phyloP scores from a whole-genome alignment of 2,113 vertebrate species.

The Connochaetes taurinus region DNA sequence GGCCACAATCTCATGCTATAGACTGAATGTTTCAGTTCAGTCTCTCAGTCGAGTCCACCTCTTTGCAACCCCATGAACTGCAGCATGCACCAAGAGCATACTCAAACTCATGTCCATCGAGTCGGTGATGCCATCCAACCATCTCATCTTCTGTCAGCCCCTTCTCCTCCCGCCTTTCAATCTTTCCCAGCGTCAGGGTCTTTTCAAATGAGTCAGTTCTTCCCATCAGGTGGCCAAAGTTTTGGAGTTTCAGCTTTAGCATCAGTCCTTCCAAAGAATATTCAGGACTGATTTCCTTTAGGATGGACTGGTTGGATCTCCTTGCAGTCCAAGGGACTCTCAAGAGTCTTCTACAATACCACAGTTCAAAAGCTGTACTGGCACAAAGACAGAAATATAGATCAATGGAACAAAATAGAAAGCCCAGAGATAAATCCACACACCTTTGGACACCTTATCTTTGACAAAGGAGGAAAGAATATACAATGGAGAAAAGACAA shows the following conservation, averaged over 20 bases:
- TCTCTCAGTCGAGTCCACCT: accelerated
- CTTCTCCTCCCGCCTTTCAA: neutral
- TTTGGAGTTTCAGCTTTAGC: neutral
- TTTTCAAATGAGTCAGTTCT: neutral
- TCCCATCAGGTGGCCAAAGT: neutral
- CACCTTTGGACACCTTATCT: no score
- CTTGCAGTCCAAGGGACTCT: neutral
- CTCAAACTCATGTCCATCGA: neutral
- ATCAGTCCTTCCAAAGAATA: neutral
- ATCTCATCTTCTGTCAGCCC: neutral
- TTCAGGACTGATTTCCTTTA: neutral
- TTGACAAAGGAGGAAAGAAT: no score
- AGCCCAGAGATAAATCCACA: no score
- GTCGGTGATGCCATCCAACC: neutral
- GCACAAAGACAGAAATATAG: no score
- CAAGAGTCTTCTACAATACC: neutral
- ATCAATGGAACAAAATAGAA: no score
- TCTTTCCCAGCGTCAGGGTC: neutral
- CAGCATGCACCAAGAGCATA: accelerated
- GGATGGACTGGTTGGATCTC: neutral
- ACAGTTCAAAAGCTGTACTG: neutral
- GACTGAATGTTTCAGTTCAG: neutral
- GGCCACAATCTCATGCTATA: neutral
- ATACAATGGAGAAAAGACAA: no score
- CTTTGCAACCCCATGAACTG: neutral